Base-by-base conservation (phyloP, 2,888 invertebrate species). In the Euplagia quadripunctaria region DNA sequence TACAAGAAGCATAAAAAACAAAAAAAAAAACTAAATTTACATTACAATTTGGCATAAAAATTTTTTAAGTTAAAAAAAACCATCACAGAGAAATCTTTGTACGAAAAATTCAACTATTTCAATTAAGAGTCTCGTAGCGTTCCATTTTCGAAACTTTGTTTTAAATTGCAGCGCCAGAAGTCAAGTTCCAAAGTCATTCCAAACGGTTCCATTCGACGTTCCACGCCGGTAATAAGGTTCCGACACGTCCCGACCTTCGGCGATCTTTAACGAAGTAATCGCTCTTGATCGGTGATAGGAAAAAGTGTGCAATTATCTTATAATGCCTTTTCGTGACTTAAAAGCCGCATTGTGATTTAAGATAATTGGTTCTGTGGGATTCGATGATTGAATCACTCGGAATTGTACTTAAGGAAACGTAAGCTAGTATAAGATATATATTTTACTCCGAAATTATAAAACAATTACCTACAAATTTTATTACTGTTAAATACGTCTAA, bases 81-180 rank as follows among this genome's bases (percentile, higher is more conserved):
- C 74, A 71, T 68, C 79, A 78, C 74, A 49, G 71, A 74, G 82
- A 85, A 85, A 82, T 81, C 79, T 82, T 84, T 70, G 79, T 78
- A 78, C 84, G 83, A 83, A 88, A 88, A 88, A 90, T 88, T 87
- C 86, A 93, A 93, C 92, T 93, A 93, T 94, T 94, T 93, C 94
- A 93, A 93, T 94, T 93, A 94, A 92, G 90, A 89, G 87, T 86
- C 90, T 88, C 87, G 89, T 86, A 88, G 89, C 89, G 89, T 89
- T 91, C 91, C 89, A 88, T 90, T 91, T 91, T 87, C 79, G 87
- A 92, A 88, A 93, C 90, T 93, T 93, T 91, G 91, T 91, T 92
- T 90, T 87, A 91, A 92, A 93, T 91, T 90, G 90, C 90, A 89
- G 84, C 82, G 83, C 85, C 82, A 82, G 86, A 85, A 87, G 87